Percentiles rank a stretch among this genome's conserved stretches.
Evolutionary conservation across 1,140 invertebrate genomes (phyloP).

Genomic region (Stenopsyche tienmushanensis): DNA sequence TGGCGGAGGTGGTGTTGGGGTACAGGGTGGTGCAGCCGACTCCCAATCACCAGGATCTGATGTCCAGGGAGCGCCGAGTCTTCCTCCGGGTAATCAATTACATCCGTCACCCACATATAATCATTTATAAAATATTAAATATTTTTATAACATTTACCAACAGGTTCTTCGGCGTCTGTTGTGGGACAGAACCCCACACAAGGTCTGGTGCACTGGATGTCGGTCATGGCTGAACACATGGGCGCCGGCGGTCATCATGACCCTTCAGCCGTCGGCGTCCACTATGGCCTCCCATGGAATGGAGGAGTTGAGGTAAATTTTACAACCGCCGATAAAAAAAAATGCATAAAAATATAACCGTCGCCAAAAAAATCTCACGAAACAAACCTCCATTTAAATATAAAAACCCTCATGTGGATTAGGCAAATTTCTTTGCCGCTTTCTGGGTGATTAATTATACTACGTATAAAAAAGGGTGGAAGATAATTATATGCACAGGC

Average conservation of each 20-base stretch:
- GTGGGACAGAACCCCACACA: conserved; percentile 66
- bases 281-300: conserved; percentile 69
- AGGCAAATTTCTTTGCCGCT: conserved; percentile 21
- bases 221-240: conserved; percentile 81
- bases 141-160: no score
- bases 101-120: no score
- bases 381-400: conserved; percentile 25
- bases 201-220: conserved; percentile 80
- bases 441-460: conserved; percentile 29
- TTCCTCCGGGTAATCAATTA: conserved; percentile 37
- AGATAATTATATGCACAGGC: conserved; percentile 20
- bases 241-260: conserved; percentile 64
- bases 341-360: conserved; percentile 10
- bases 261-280: conserved; percentile 61
- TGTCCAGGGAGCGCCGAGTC: conserved; percentile 34
- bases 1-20: conserved; percentile 48
- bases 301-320: conserved; percentile 57
- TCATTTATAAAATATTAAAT: no score
- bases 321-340: not conserved
- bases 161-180: conserved; percentile 48
- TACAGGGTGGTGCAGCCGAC: conserved; percentile 44
- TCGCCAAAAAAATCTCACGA: conserved; percentile 26
- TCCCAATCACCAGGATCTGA: conserved; percentile 39
- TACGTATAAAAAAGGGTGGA: conserved; percentile 7
- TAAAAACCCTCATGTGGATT: conserved; percentile 17